A percentile compares a stretch with the other conserved stretches of the same genome.
Conservation (phyloP, 2,888 invertebrate genomes). For the Ennomos fuscantarius region DNA sequence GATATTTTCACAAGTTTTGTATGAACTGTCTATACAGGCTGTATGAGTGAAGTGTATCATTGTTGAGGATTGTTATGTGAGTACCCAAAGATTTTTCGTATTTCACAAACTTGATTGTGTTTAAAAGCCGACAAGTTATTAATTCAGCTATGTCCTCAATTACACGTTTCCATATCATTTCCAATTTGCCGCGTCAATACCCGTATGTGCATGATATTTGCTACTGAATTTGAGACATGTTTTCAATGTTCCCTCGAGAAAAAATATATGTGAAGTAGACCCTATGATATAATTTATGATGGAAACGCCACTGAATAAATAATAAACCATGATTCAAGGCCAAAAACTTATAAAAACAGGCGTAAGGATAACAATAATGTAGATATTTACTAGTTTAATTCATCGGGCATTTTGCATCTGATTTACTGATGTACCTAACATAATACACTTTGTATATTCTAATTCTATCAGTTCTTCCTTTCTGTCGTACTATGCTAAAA, state of each 20-base stretch:
- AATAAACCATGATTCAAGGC: no score
- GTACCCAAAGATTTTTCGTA: conserved; percentile 14
- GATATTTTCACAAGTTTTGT: conserved; percentile 7
- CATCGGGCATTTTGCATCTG: no score
- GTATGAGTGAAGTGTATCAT: conserved; percentile 17
- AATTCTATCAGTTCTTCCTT: no score
- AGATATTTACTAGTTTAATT: no score
- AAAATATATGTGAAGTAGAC: conserved; percentile 1
- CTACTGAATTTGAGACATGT: conserved; percentile 30
- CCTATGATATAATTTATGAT: conserved; percentile 9
- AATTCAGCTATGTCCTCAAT: conserved; percentile 42
- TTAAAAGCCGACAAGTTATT: conserved; percentile 8
- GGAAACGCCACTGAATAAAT: conserved; percentile 3
- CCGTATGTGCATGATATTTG: conserved; percentile 38
- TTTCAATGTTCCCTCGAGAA: conserved; percentile 23
- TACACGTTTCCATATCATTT: conserved; percentile 24
- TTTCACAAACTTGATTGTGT: neutral
- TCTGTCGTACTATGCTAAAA: no score
- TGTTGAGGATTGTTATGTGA: conserved; percentile 28
- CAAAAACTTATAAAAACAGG: no score
- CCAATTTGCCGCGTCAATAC: conserved; percentile 34
- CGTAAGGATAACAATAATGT: no score
- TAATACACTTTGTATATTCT: no score
- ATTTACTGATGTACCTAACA: no score
- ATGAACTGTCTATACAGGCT: conserved; percentile 12